Evolutionary conservation across 2,888 invertebrate species (phyloP).

Genomic region (Callyntrura guangdongensis): DNA sequence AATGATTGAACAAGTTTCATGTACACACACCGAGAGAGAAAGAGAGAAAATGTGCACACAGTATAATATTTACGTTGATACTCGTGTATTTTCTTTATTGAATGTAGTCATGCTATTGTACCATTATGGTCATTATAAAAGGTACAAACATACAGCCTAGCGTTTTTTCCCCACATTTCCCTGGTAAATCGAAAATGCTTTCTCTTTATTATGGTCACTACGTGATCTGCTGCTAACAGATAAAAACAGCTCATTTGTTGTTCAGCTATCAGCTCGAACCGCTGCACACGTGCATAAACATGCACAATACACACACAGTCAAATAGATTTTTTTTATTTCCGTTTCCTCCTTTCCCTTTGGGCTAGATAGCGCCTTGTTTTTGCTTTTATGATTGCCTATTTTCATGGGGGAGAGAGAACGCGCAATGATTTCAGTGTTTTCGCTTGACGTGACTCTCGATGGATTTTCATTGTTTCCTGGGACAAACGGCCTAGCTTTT

Average conservation of each 20-base stretch:
- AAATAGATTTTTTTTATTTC: neutral
- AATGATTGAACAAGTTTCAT: neutral
- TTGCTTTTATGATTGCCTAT: neutral
- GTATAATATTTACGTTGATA: constrained; percentile 27
- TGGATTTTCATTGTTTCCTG: constrained; percentile 80
- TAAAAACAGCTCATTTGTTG: constrained; percentile 9
- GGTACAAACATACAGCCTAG: constrained; percentile 6
- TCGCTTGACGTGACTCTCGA: constrained; percentile 68
- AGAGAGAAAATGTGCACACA: neutral
- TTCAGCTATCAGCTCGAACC: neutral
- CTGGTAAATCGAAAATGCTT: constrained; percentile 10
- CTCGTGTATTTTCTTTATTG: constrained; percentile 20
- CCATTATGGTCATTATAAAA: constrained; percentile 17
- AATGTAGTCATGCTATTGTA: constrained; percentile 48
- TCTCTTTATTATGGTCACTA: constrained; percentile 37
- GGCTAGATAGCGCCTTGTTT: constrained; percentile 17
- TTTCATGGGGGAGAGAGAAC: neutral
- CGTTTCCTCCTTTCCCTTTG: neutral
- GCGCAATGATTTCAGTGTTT: constrained; percentile 62
- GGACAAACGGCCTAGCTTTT: constrained; percentile 75
- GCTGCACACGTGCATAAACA: neutral
- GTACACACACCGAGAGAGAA: neutral
- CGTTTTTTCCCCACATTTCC: neutral
- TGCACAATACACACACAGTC: neutral
- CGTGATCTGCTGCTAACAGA: constrained; percentile 23